Conservation (phyloP, 2,888 invertebrate genomes). For the Aspidapion aeneum region DNA sequence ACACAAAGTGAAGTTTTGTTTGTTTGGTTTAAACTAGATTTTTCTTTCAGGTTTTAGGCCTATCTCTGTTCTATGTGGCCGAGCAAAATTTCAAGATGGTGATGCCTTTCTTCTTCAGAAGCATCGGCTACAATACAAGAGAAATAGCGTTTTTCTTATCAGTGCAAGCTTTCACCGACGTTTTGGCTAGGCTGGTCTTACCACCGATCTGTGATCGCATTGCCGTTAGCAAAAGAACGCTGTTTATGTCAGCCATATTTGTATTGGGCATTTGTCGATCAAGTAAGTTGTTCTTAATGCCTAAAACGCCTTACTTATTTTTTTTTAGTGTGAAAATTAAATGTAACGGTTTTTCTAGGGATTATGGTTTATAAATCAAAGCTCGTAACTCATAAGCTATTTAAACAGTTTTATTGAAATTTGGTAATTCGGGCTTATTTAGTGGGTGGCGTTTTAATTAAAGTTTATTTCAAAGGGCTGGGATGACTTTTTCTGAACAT, state of each 20-base stretch:
- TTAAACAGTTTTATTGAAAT: background rate
- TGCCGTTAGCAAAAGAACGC: conserved; percentile 62
- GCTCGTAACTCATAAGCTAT: background rate
- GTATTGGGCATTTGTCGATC: conserved; percentile 70
- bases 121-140: conserved; percentile 50
- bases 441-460: too few relatives aligned
- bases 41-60: conserved; percentile 52
- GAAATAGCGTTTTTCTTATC: conserved; percentile 73
- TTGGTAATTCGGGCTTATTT: too few relatives aligned
- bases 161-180: conserved; percentile 71
- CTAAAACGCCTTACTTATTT: background rate
- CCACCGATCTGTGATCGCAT: conserved; percentile 70
- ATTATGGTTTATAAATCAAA: too few relatives aligned
- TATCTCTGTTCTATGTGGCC: conserved; percentile 71
- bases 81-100: conserved; percentile 66
- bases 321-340: background rate
- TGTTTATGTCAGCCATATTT: conserved; percentile 69
- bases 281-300: conserved; percentile 54
- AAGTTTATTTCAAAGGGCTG: too few relatives aligned
- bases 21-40: too few relatives aligned
- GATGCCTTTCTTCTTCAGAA: conserved; percentile 39
- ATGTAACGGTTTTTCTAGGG: too few relatives aligned
- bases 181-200: conserved; percentile 66
- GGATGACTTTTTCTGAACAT: too few relatives aligned
- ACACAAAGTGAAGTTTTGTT: too few relatives aligned